Percentiles rank a stretch among this genome's conserved stretches.
Evolutionary conservation across 2,113 vertebrate genomes (phyloP).

Genomic region (Chaetops frenatus): DNA sequence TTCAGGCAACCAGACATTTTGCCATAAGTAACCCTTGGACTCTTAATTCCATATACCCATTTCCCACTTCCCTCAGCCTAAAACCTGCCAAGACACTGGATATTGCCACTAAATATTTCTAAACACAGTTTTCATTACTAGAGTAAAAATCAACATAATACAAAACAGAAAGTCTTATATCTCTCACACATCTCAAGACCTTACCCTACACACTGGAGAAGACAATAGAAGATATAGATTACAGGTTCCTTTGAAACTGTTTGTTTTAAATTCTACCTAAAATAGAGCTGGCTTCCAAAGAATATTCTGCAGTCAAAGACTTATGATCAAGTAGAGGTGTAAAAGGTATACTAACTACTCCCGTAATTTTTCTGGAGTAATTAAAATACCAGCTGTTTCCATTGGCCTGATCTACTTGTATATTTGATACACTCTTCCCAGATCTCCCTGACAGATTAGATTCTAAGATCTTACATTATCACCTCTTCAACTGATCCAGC

Average conservation of each 20-base stretch:
- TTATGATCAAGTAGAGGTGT: not conserved
- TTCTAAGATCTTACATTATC: not conserved
- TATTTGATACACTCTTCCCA: not conserved
- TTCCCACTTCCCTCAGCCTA: not conserved
- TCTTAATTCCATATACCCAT: not conserved
- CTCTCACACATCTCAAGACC: not conserved
- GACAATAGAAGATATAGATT: not conserved
- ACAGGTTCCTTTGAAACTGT: not conserved
- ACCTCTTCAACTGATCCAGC: not conserved
- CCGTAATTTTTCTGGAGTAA: not conserved
- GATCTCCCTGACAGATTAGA: not conserved
- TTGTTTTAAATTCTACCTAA: not conserved
- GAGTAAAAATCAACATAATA: not conserved
- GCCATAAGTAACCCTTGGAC: not conserved
- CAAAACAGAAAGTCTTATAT: not conserved
- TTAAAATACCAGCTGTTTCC: not conserved
- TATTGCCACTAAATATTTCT: not conserved
- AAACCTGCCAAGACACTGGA: not conserved
- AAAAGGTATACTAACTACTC: not conserved
- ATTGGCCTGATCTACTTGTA: not conserved
- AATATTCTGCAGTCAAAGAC: not conserved
- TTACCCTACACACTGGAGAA: not conserved
- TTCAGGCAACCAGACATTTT: not conserved
- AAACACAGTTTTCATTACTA: not conserved
- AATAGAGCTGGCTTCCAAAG: not conserved